Percentiles rank a stretch among this genome's conserved stretches.
Evolutionary conservation across 2,888 invertebrate species (phyloP).

Genomic region (Andricus quercusramuli): DNA sequence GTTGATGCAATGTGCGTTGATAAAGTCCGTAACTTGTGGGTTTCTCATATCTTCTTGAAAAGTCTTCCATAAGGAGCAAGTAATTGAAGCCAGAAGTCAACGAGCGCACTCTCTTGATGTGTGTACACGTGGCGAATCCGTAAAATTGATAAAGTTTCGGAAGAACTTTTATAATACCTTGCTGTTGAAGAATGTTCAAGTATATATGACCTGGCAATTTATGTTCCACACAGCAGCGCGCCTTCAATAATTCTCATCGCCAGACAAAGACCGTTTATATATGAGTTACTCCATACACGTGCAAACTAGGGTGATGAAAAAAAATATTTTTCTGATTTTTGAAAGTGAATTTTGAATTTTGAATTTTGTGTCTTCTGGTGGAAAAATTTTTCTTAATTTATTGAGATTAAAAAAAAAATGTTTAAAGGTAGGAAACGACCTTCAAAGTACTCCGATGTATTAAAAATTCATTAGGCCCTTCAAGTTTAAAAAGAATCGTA

Average conservation of each 20-base stretch:
- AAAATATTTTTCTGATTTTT: too few species aligned
- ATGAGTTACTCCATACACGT: not conserved
- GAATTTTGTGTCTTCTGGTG: too few species aligned
- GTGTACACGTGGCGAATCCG: slow-evolving; percentile 69
- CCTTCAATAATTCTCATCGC: slow-evolving; percentile 46
- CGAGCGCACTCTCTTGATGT: slow-evolving; percentile 55
- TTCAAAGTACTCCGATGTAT: too few species aligned
- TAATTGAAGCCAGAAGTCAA: slow-evolving; percentile 61
- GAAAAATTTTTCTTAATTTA: too few species aligned
- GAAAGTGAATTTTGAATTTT: too few species aligned
- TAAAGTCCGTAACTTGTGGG: slow-evolving; percentile 40
- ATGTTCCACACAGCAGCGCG: slow-evolving; percentile 64
- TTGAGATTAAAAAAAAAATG: too few species aligned
- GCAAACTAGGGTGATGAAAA: too few species aligned
- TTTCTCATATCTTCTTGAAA: slow-evolving; percentile 50
- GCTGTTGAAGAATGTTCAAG: slow-evolving; percentile 72
- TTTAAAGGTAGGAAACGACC: too few species aligned
- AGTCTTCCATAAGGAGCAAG: slow-evolving; percentile 49
- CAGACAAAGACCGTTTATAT: slow-evolving; percentile 39
- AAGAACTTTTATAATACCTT: slow-evolving; percentile 76
- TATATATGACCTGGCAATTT: slow-evolving; percentile 74
- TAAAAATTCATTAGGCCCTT: too few species aligned
- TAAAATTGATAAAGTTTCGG: slow-evolving; percentile 78
- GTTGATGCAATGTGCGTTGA: not conserved
- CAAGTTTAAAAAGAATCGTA: too few species aligned